Evolutionary conservation across 1,140 invertebrate genomes (phyloP).

Genomic region (Cotesia glomerata): DNA sequence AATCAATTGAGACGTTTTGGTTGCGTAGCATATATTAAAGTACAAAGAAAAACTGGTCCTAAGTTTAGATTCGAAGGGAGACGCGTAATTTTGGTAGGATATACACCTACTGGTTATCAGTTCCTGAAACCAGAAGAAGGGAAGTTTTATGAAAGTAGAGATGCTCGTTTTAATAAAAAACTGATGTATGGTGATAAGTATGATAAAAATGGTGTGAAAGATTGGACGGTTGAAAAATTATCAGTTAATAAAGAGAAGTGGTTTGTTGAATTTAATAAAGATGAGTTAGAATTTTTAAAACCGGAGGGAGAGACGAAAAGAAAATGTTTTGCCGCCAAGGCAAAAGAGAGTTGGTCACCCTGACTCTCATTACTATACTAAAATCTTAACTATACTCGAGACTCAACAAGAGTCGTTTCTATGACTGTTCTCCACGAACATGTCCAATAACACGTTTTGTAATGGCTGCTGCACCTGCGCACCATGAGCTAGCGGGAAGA

Average conservation of each 20-base stretch:
- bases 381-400: too few species aligned
- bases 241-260: conserved; percentile 10
- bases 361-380: too few species aligned
- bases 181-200: conserved; percentile 15
- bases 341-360: too few species aligned
- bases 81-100: conserved; percentile 11
- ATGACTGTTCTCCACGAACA: too few species aligned
- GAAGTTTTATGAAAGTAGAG: conserved; percentile 23
- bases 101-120: conserved; percentile 14
- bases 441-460: too few species aligned
- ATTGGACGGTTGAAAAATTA: background rate
- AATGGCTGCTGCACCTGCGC: too few species aligned
- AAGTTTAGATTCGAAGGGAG: conserved; percentile 2
- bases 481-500: too few species aligned
- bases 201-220: conserved; percentile 9
- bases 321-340: too few species aligned
- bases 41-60: conserved; percentile 19
- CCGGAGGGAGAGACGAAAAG: background rate
- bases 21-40: conserved; percentile 24
- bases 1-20: conserved; percentile 18
- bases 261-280: conserved; percentile 6
- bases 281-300: conserved; percentile 5
- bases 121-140: conserved; percentile 15
- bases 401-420: too few species aligned
- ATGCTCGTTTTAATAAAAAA: conserved; percentile 21